Conservation (phyloP, 2,797 vertebrate genomes). For the Cercopithecus mitis region DNA sequence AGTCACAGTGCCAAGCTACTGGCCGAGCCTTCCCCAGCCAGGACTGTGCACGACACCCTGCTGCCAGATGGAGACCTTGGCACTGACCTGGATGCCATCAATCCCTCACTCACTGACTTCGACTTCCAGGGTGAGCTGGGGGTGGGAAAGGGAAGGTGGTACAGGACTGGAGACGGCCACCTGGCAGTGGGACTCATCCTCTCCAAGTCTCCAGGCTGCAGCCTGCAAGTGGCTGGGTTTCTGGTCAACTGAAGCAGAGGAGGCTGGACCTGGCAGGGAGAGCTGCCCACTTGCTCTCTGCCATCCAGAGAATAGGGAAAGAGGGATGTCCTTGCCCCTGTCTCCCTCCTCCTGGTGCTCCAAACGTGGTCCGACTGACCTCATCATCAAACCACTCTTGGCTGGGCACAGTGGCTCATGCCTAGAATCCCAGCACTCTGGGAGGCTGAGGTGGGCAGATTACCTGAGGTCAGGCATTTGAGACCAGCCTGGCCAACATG, state of each 20-base stretch:
- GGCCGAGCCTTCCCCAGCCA: slow-evolving; percentile 83
- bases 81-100: slow-evolving; percentile 94
- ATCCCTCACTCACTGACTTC: slow-evolving; percentile 95
- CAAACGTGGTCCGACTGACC: not conserved
- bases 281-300: not conserved
- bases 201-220: not conserved
- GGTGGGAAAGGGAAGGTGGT: not conserved
- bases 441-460: not conserved
- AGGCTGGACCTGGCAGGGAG: not conserved
- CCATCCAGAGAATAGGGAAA: not conserved
- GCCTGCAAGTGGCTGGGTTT: not conserved
- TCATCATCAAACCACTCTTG: not conserved
- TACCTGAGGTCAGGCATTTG: not conserved
- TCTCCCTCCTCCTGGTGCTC: not conserved
- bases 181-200: not conserved
- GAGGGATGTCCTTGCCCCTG: not conserved
- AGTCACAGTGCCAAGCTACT: slow-evolving; percentile 84
- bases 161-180: not conserved
- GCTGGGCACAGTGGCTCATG: accelerated
- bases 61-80: slow-evolving; percentile 90
- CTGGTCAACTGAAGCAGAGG: not conserved
- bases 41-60: slow-evolving; percentile 89
- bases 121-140: slow-evolving; percentile 93
- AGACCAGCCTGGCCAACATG: not conserved
- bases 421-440: not conserved